Evolutionary conservation across 2,797 vertebrate genomes (phyloP), one percentile per base, ranked within the genome.

Genomic region (Betta splendens): DNA sequence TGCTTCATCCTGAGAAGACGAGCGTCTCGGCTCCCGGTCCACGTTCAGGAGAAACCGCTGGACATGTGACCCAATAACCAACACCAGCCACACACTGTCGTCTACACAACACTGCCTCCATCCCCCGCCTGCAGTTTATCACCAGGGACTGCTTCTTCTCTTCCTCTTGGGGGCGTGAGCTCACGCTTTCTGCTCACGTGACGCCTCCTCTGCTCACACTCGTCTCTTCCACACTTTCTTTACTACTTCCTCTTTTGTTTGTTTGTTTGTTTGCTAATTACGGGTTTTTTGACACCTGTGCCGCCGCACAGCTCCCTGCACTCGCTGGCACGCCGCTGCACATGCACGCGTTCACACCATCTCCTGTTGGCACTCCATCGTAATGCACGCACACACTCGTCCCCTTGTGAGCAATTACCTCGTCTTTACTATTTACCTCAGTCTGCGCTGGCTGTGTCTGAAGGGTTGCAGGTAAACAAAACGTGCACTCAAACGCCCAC

Each of bases 321-420:
- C 75, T 72, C 63, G 45, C 72, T 71, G 13, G 75, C 78, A 89
- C 83, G 51, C 80, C 50, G 58, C 75, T 79, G 77, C 81, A 77
- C 83, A 67, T 31, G 28, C 42, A 22, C 63, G 45, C 51, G 51
- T 64, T 56, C 47, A 66, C 50, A 23, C 53, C 25, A 15, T 44
- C 66, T 67, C 56, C 62, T 62, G 83, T 79, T 77, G 77, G 59
- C 76, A 75, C 73, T 66, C 57, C 46, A 56, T 73, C 58, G 71
- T 60, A 61, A 53, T 28, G 40, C 40, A 54, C 59, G 36, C 65
- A 55, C 69, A 42, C 38, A 60, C 42, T 42, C 20, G 55, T 71
- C 86, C 90, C 87, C 90, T 83, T 64, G 87, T 89, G 90, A 89
- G 81, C 91, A 92, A 92, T 92, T 92, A 92, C 85, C 75, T 79